Base-by-base conservation (phyloP, 2,888 invertebrate genomes). In the Cacoxenus indagator region DNA sequence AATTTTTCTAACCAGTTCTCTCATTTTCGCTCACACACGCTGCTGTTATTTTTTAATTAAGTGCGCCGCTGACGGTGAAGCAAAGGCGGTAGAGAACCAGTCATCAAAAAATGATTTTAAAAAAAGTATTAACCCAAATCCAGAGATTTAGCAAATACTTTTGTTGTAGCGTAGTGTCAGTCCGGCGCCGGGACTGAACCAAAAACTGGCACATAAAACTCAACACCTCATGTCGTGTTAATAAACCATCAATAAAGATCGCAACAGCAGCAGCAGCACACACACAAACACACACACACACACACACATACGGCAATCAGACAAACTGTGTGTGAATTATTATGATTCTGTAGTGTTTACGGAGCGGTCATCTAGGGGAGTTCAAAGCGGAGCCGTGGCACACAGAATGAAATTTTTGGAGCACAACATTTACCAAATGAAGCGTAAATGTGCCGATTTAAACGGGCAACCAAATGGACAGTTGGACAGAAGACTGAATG, bases 161-260 rank as follows among this genome's bases (percentile, higher is more conserved):
- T n/a, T n/a, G n/a, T n/a, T n/a, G n/a, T 31, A 1, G 31, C 31
- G 14, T 8, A 11, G 5, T 37, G 37, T 5, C 8, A 14, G 17
- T n/a, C 26, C 26, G 45, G 14, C 51, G 54, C 43, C 11, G 8
- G 17, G 65, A 51, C 17, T 29, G 64, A 70, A 55, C 75, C 8
- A 37, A 37, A 37, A 37, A 37, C 5, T 51, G 22, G 51, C 19
- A 71, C 45, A 64, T 27, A 31, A 29, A 57, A 64, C 61, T 76
- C 74, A 76, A 75, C 81, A 83, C 83, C 81, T 83, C 78, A 78
- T 84, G 82, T 72, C 82, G 83, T 83, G 82, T 74, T 76, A 79
- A 82, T 81, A 76, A 83, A 73, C 81, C 81, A 83, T 81, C 76
- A 84, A 79, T 79, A 79, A 79, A 73, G 72, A 57, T 67, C 51